Evolutionary conservation across 2,113 vertebrate genomes (phyloP), one percentile per base, ranked within the genome.

Genomic region (Onychorhynchus coronatus): DNA sequence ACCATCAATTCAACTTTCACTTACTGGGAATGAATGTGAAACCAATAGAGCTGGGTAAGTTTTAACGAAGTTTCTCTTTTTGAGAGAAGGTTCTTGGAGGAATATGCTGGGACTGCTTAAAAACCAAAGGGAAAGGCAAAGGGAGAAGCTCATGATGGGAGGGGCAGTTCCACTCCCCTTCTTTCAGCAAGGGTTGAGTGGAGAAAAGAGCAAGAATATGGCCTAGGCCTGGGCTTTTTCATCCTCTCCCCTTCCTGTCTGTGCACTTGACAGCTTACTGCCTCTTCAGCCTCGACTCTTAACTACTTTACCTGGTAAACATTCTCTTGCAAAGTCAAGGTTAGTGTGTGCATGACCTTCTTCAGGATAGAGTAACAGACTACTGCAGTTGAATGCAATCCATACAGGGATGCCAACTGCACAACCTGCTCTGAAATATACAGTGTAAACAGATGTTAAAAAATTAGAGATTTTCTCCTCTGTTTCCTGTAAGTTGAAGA

Each of bases 151-250:
- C 1, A 12, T 23, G 9, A 31, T 53, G 28, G 1, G 1, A 35
- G 11, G 13, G 23, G 5, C 19, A 39, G 1, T 72, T 91, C 17
- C 4, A 7, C 25, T 75, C 22, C 31, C 11, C 10, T 68, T 76
- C 18, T 52, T 11, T 41, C 3, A 61, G 14, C 6, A 42, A 52
- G 24, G 14, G 14, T 42, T 50, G 33, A 31, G 14, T 52, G 56
- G 9, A 67, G 27, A 8, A 7, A 46, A 47, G 18, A 72, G 20
- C 42, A 77, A 28, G 30, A 66, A 17, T 35, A 31, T 23, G 5
- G 0, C 3, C 2, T 39, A 8, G 2, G 3, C 9, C 9, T 61
- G 24, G 28, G 28, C 21, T 31, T 53, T 20, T 46, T 91, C 1
- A 1, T 77, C 33, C 28, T 18, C 15, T 11, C 5, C 7, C 10